Evolutionary conservation across 1,140 invertebrate genomes (phyloP).

Genomic region (Ceratosolen solmsi): DNA sequence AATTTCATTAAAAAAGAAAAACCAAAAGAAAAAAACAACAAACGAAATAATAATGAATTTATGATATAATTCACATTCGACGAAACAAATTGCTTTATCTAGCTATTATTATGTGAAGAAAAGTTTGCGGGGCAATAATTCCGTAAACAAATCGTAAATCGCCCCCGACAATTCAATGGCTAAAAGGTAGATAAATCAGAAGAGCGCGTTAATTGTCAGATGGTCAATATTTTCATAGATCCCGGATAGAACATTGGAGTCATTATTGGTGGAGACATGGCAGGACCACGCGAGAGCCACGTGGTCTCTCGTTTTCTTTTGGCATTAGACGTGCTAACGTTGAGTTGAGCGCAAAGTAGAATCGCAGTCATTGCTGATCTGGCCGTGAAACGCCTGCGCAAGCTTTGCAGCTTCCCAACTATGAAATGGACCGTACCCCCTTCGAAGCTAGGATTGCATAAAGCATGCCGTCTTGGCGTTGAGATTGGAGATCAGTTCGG

Average conservation of each 20-base stretch:
- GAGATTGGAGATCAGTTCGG: neutral
- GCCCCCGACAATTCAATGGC: too few species aligned
- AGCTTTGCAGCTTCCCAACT: neutral
- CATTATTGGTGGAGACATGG: neutral
- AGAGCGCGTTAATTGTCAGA: too few species aligned
- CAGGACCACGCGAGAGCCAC: constrained; percentile 60
- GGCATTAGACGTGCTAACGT: neutral
- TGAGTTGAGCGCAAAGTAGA: neutral
- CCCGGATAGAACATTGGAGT: neutral
- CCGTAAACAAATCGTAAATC: too few species aligned
- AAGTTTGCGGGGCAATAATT: too few species aligned
- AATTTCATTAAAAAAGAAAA: too few species aligned
- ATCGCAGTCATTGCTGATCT: neutral
- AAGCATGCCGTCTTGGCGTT: neutral
- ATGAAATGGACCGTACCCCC: neutral
- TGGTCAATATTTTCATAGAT: too few species aligned
- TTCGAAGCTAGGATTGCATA: neutral
- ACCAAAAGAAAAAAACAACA: too few species aligned
- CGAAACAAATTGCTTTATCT: too few species aligned
- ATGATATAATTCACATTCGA: too few species aligned
- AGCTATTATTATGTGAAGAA: too few species aligned
- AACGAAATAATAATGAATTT: too few species aligned
- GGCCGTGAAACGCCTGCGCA: constrained; percentile 6
- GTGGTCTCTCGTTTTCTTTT: constrained; percentile 48
- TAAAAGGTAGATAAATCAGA: too few species aligned